These are phyloP conservation scores for Parauchenoglanis ngamensis DNA, from an alignment of 2,797 vertebrate genomes.

Conservation along the genomic window DNA sequence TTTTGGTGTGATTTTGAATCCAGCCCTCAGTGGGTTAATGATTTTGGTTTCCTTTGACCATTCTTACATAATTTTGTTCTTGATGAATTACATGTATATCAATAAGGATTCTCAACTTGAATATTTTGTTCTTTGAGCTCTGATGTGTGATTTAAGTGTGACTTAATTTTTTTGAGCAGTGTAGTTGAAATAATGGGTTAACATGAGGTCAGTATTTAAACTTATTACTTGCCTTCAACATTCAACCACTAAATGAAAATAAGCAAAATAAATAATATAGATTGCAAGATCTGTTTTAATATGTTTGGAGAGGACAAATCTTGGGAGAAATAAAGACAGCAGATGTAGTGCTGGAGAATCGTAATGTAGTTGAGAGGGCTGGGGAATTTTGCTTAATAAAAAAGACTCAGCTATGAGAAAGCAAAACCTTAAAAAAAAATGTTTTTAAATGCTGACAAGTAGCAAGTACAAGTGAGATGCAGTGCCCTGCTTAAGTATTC, in stretches of 20 bases:
- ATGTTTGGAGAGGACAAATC: neutral
- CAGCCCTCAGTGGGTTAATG: too few relatives aligned
- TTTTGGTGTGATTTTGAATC: too few relatives aligned
- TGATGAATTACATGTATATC: too few relatives aligned
- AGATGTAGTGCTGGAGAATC: neutral
- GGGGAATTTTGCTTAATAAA: neutral
- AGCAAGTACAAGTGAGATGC: neutral
- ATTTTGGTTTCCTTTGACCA: too few relatives aligned
- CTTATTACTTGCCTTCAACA: neutral
- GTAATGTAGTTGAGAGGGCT: neutral
- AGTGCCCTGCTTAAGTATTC: neutral
- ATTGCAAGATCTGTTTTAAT: neutral
- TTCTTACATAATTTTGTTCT: too few relatives aligned
- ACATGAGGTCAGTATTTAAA: neutral
- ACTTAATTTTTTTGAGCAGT: too few relatives aligned
- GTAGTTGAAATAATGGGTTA: neutral
- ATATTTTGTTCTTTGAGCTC: too few relatives aligned
- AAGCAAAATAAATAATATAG: neutral
- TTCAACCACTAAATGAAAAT: neutral
- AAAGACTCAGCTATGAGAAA: neutral
- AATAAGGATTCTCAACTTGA: too few relatives aligned
- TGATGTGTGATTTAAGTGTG: too few relatives aligned
- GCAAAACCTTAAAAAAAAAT: neutral
- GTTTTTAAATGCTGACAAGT: neutral
- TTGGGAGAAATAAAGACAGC: neutral